Base-by-base conservation (phyloP, 2,797 vertebrate species). In the Malurus splendens region DNA sequence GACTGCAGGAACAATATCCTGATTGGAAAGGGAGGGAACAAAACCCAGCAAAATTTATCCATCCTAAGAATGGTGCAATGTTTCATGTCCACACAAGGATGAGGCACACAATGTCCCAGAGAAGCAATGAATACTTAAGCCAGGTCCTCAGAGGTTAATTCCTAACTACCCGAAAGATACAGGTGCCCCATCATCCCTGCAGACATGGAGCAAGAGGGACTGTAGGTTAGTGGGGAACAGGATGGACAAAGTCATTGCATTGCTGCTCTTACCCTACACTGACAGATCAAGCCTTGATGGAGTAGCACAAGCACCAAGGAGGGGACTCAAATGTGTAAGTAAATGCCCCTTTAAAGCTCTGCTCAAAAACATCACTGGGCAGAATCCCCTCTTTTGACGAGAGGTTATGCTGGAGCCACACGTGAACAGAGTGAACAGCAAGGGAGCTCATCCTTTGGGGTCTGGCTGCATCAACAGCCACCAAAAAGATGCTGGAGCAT, bases 221-320 rank as follows among this genome's bases (percentile, higher is more conserved):
- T 1, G 1, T 6, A 50, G 10, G 16, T 44, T 16, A 59, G 28
- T 2, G 10, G 12, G 19, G 3, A 79, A 13, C 9, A 11, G 4
- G 18, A 3, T 41, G 61, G 51, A 64, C 16, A 56, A 79, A 56
- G 19, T 18, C 33, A 18, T 4, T 38, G 27, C 7, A 1, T 12
- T 36, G 27, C 27, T 70, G 42, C 13, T 86, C 47, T 90, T 11
- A 28, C 18, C 12, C 54, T 73, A 10, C 30, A 18, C 20, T 48
- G 39, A 44, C 42, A 64, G 12, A 79, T 41, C 7, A 22, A 90
- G 19, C 18, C 28, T 22, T 24, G 33, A 57, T 2, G 6, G 10
- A 8, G 18, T 66, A 67, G 15, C 1, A 0, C 9, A 64, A 55
- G 36, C 3, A 1, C 0, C 0, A 66, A 66, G 27, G 14, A 80